phyloP scores from a whole-genome alignment of 2,113 vertebrate species.

The Columbina picui region DNA sequence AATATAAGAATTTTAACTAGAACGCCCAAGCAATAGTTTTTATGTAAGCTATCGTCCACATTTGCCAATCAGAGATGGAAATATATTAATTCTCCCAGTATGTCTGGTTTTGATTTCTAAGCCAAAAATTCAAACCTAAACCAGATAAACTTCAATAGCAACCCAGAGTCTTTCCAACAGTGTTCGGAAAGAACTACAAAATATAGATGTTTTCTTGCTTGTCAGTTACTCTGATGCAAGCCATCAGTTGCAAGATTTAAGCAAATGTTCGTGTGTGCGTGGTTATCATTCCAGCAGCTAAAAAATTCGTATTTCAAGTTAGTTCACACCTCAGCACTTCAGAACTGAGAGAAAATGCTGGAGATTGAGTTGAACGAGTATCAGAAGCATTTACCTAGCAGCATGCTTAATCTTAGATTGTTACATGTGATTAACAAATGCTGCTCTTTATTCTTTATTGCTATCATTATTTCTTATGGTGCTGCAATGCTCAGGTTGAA shows the following conservation, averaged over 20 bases:
- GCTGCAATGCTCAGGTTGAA: not conserved
- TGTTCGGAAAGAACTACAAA: not conserved
- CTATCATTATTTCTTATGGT: not conserved
- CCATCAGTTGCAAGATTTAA: not conserved
- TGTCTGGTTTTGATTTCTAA: not conserved
- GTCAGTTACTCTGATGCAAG: not conserved
- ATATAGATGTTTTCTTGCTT: not conserved
- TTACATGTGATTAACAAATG: not conserved
- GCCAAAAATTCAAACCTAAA: not conserved
- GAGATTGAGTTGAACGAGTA: not conserved
- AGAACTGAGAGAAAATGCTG: not conserved
- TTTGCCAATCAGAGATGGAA: not conserved
- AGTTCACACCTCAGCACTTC: not conserved
- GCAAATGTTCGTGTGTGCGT: not conserved
- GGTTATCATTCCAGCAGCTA: not conserved
- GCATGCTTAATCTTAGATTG: not conserved
- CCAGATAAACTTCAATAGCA: not conserved
- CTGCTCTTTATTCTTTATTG: not conserved
- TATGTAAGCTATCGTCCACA: not conserved
- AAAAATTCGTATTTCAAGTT: conserved; percentile 13
- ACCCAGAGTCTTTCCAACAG: not conserved
- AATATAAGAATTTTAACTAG: not conserved
- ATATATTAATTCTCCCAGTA: not conserved
- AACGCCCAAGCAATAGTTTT: not conserved
- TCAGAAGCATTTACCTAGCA: not conserved